phyloP scores from a whole-genome alignment of 30 jellyfish, hydroid and myxozoan genomes.

The Aurelia sp. region DNA sequence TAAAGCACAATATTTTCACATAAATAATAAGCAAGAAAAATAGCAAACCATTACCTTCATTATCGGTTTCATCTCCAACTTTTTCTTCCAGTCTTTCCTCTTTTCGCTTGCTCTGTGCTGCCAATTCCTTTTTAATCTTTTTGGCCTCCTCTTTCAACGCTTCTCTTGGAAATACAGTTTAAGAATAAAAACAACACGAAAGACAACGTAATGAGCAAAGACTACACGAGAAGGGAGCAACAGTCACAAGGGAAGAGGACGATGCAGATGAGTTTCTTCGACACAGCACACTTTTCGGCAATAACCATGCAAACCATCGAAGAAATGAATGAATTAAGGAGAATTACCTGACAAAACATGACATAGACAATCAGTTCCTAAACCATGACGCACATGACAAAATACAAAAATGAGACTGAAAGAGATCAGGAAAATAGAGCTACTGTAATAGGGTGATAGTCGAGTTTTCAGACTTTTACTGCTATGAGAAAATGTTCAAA shows the following conservation, averaged over 20 bases:
- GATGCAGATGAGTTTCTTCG: not conserved
- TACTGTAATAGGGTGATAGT: too few relatives aligned
- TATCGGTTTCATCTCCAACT: not conserved
- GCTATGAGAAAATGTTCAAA: too few relatives aligned
- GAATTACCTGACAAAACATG: too few relatives aligned
- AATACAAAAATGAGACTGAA: too few relatives aligned
- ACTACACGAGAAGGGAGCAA: not conserved
- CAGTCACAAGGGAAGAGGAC: not conserved
- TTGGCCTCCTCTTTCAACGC: slow-evolving; percentile 80
- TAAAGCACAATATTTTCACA: not conserved
- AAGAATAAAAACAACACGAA: not conserved
- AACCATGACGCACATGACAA: too few relatives aligned
- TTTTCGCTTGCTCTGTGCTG: slow-evolving; percentile 32
- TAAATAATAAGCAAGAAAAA: not conserved
- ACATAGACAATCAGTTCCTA: too few relatives aligned
- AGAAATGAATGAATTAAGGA: too few relatives aligned
- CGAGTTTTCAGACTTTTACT: too few relatives aligned
- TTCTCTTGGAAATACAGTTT: slow-evolving; percentile 31
- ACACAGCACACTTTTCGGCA: too few relatives aligned
- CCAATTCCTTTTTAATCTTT: slow-evolving; percentile 72
- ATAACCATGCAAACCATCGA: too few relatives aligned
- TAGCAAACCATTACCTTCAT: not conserved
- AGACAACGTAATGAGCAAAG: not conserved
- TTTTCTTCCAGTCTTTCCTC: not conserved
- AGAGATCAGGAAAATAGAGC: too few relatives aligned